phyloP scores from a whole-genome alignment of 2,888 invertebrate species.

The Cryptus viduatorius region DNA sequence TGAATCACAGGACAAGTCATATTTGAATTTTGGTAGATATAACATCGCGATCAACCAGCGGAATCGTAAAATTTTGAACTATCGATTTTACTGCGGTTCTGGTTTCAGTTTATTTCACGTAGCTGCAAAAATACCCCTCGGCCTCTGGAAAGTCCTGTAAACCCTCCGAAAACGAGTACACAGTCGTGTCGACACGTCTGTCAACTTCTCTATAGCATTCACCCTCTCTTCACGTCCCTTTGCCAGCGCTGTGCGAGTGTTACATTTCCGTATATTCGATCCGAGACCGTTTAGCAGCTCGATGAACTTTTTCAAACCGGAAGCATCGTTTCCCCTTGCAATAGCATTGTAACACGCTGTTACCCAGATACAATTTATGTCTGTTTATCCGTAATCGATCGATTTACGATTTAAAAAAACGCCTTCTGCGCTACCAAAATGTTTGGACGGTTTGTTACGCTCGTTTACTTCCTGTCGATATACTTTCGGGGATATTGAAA shows the following conservation, averaged over 20 bases:
- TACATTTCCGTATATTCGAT: constrained; percentile 24
- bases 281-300: constrained; percentile 15
- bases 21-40: background rate
- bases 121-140: background rate
- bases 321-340: constrained; percentile 21
- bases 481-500: background rate
- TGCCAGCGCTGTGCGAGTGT: background rate
- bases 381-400: constrained; percentile 36
- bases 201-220: constrained; percentile 8
- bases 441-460: constrained; percentile 29
- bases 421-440: constrained; percentile 11
- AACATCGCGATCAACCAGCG: background rate
- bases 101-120: background rate
- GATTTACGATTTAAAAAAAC: constrained; percentile 35
- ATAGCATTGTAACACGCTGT: background rate
- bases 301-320: constrained; percentile 27
- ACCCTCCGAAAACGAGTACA: background rate
- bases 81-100: background rate
- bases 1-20: background rate
- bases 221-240: constrained; percentile 8
- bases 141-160: constrained; percentile 12
- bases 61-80: background rate
- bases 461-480: constrained; percentile 19
- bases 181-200: background rate
- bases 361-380: constrained; percentile 19